A percentile compares a stretch with the other conserved stretches of the same genome.
Evolutionary conservation across 2,113 vertebrate species (phyloP).

Genomic region (Maccullochella peelii): DNA sequence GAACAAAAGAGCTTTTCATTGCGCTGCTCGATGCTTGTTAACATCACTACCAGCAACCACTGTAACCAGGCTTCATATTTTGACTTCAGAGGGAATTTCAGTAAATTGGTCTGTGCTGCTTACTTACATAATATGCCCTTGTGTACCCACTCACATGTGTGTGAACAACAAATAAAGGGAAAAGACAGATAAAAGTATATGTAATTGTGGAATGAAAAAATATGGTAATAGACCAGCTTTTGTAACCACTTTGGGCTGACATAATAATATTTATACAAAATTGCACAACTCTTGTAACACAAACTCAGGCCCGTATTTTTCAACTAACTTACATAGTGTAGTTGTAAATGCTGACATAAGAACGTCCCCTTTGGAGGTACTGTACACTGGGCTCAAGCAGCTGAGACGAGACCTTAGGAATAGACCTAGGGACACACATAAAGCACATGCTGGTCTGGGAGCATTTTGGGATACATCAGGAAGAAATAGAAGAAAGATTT

Average conservation of each 20-base stretch:
- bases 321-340: background rate
- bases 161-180: background rate
- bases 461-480: background rate
- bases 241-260: background rate
- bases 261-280: background rate
- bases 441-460: background rate
- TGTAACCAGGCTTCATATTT: background rate
- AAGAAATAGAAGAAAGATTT: too few species aligned
- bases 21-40: background rate
- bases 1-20: slow-evolving; percentile 44
- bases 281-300: background rate
- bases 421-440: background rate
- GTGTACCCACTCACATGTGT: background rate
- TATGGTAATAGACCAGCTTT: background rate
- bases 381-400: background rate
- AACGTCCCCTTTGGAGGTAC: background rate
- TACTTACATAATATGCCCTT: background rate
- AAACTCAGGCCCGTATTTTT: background rate
- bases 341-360: background rate
- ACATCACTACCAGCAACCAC: background rate
- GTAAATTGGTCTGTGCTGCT: background rate
- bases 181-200: background rate
- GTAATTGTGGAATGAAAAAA: background rate
- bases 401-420: background rate
- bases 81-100: background rate